A percentile compares a stretch with the other conserved stretches of the same genome.
These are phyloP conservation scores for Microcebus ravelobensis DNA, from an alignment of 2,113 vertebrate species.

Conservation along the genomic window DNA sequence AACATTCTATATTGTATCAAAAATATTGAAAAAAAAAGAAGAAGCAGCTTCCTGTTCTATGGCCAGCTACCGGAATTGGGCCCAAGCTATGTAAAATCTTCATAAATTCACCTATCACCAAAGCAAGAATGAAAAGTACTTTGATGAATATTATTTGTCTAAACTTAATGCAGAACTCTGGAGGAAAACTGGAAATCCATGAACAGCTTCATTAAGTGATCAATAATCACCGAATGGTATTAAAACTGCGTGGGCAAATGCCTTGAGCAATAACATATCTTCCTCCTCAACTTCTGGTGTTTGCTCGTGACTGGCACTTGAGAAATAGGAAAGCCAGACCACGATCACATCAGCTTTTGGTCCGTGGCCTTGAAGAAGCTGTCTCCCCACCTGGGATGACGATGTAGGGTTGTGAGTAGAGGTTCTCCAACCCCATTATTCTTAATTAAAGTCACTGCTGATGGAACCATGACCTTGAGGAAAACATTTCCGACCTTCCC, in stretches of 20 bases:
- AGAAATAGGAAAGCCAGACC: background rate
- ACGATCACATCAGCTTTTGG: background rate
- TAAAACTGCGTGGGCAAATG: background rate
- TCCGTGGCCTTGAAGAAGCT: background rate
- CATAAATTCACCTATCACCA: background rate
- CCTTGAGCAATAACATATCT: background rate
- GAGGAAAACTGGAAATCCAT: background rate
- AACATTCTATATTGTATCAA: background rate
- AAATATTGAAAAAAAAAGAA: background rate
- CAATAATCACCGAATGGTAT: background rate
- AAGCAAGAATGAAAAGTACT: background rate
- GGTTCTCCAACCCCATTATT: background rate
- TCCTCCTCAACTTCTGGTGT: background rate
- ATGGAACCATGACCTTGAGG: background rate
- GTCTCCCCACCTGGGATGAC: background rate
- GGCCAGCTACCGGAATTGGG: background rate
- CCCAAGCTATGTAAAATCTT: background rate
- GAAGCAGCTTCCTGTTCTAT: background rate
- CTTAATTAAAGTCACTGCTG: constrained; percentile 46
- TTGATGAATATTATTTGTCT: background rate
- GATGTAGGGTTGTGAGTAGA: accelerated
- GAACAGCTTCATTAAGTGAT: background rate
- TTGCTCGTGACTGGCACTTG: accelerated
- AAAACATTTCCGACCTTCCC: constrained; percentile 46
- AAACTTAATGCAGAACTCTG: background rate